Percentiles rank a stretch among this genome's conserved stretches.
phyloP scores from a whole-genome alignment of 2,113 vertebrate species.

The Perognathus longimembris region DNA sequence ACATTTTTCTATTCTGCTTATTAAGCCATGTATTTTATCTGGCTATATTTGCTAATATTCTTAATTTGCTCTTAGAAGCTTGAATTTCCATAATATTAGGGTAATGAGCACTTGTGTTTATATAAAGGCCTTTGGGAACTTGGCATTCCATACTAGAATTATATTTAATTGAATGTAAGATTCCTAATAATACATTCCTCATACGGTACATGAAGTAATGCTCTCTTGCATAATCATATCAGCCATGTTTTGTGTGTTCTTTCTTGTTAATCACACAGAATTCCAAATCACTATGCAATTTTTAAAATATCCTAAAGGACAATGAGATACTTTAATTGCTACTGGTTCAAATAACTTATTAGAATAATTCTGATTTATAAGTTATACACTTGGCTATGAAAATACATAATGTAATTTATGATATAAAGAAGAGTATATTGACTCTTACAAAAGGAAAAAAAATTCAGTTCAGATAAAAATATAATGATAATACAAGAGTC shows the following conservation, averaged over 20 bases:
- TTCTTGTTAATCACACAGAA: not conserved
- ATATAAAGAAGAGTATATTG: not conserved
- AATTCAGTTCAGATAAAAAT: constrained; percentile 3
- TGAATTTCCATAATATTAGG: not conserved
- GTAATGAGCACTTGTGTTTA: not conserved
- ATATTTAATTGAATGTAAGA: not conserved
- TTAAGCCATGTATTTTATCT: not conserved
- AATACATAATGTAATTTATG: not conserved
- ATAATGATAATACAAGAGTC: not conserved
- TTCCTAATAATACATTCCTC: not conserved
- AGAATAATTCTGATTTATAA: not conserved
- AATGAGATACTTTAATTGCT: not conserved
- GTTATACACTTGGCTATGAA: not conserved
- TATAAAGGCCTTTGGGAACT: not conserved
- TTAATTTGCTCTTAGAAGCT: constrained; percentile 7
- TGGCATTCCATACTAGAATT: not conserved
- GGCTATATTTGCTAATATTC: constrained; percentile 1
- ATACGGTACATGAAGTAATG: not conserved
- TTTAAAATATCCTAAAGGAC: not conserved
- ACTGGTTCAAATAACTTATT: not conserved
- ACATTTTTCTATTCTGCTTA: constrained; percentile 10
- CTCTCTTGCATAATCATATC: not conserved
- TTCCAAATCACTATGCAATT: not conserved
- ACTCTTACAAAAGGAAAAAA: not conserved
- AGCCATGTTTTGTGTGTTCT: not conserved